Percentiles rank a stretch among this genome's conserved stretches.
These are phyloP conservation scores for Luperina testacea DNA, from an alignment of 2,888 invertebrate genomes.

Conservation along the genomic window DNA sequence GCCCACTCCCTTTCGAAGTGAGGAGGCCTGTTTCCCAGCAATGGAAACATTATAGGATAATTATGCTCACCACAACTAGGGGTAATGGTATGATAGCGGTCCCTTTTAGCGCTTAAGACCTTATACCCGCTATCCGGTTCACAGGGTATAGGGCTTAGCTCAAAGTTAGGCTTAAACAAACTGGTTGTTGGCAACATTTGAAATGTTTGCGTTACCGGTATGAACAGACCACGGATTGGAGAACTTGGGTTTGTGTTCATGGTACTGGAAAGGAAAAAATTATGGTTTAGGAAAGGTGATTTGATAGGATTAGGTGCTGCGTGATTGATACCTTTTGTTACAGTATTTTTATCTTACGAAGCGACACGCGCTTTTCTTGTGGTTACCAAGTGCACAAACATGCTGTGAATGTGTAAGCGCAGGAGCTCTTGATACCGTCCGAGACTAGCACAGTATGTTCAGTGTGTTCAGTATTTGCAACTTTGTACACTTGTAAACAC, in stretches of 20 bases:
- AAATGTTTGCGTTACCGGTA: constrained; percentile 81
- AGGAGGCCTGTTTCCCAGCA: not conserved
- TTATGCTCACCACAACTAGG: constrained; percentile 78
- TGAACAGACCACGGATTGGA: constrained; percentile 61
- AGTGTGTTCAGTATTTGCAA: not conserved
- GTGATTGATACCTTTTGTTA: not conserved
- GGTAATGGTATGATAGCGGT: constrained; percentile 76
- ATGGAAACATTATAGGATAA: not conserved
- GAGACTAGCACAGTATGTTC: too few relatives aligned
- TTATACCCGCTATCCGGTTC: constrained; percentile 60
- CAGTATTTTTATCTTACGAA: not conserved
- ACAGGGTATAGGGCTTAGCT: constrained; percentile 66
- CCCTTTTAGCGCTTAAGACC: constrained; percentile 75
- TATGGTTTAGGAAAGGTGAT: not conserved
- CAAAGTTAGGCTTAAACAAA: constrained; percentile 48
- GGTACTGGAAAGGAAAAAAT: constrained; percentile 50
- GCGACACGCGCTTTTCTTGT: not conserved
- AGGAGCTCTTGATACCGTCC: not conserved
- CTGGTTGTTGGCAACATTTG: constrained; percentile 75
- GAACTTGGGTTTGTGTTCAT: constrained; percentile 52
- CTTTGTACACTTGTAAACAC: not conserved
- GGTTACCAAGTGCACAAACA: not conserved
- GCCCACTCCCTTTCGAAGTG: not conserved
- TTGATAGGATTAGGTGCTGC: not conserved
- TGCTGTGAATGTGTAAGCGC: not conserved